Conservation (phyloP, 2,113 vertebrate species). For the Plecotus auritus region DNA sequence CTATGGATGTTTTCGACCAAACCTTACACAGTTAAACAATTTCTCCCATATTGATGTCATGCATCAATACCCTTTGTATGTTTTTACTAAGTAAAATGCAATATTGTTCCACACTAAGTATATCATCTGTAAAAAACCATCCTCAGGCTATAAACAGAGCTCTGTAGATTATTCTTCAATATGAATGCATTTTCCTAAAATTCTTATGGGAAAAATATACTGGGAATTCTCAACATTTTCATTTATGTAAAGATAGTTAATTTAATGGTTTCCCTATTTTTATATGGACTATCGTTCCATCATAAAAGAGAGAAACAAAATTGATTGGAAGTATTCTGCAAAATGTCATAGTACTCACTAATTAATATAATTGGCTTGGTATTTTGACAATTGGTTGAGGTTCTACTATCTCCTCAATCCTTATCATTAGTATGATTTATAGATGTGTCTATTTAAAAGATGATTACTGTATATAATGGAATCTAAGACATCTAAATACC, state of each 20-base stretch:
- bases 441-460: not conserved
- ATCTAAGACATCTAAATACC: not conserved
- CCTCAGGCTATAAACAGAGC: not conserved
- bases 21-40: not conserved
- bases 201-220: not conserved
- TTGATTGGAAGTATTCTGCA: not conserved
- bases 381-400: not conserved
- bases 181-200: slow-evolving; percentile 7
- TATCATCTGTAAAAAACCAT: not conserved
- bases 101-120: not conserved
- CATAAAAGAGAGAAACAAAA: slow-evolving; percentile 2
- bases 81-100: slow-evolving; percentile 41
- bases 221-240: not conserved
- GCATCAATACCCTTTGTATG: not conserved
- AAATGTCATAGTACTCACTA: not conserved
- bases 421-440: not conserved
- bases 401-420: not conserved
- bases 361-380: not conserved
- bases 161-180: not conserved
- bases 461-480: not conserved
- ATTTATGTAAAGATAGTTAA: not conserved
- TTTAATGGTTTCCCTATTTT: not conserved
- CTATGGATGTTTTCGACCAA: not conserved
- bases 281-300: not conserved
- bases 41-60: not conserved